phyloP scores from a whole-genome alignment of 2,797 vertebrate genomes.

The Sebastes iracundus region DNA sequence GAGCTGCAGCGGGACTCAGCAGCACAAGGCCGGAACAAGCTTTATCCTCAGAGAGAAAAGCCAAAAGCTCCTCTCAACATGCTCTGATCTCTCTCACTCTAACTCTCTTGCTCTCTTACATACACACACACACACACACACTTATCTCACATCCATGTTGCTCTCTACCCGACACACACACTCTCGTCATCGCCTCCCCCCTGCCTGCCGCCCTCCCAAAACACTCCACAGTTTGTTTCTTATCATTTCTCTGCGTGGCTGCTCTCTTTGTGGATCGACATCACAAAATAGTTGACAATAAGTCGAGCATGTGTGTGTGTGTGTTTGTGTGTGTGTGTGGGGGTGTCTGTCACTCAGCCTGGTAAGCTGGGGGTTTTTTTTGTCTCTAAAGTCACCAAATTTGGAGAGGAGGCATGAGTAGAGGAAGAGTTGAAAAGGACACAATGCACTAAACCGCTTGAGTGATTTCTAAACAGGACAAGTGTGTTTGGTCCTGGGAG shows the following conservation, averaged over 20 bases:
- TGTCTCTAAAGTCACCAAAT: constrained; percentile 1
- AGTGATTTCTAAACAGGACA: constrained; percentile 21
- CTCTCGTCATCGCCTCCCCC: not conserved
- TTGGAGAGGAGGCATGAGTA: not conserved
- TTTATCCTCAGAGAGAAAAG: constrained; percentile 75
- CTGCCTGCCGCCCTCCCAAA: constrained; percentile 5
- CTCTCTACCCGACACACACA: not conserved
- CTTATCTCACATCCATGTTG: constrained; percentile 1
- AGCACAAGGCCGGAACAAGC: constrained; percentile 71
- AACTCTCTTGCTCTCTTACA: constrained; percentile 33
- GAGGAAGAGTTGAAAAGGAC: constrained; percentile 33
- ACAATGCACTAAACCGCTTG: not conserved
- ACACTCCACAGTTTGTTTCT: constrained; percentile 25
- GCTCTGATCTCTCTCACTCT: constrained; percentile 66
- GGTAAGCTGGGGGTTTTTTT: not conserved
- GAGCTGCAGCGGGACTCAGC: constrained; percentile 53
- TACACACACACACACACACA: constrained; percentile 7
- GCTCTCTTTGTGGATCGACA: constrained; percentile 31
- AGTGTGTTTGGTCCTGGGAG: constrained; percentile 7
- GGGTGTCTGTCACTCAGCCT: not conserved
- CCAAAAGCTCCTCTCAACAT: constrained; percentile 74
- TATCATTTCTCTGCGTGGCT: constrained; percentile 12
- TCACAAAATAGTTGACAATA: constrained; percentile 16
- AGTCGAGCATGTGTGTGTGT: not conserved
- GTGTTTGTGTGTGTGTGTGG: not conserved